Percentiles rank a stretch among this genome's conserved stretches.
Evolutionary conservation across 30 jellyfish, hydroid and myxozoan species (phyloP).

Genomic region (Haliclystus octoradiatus): DNA sequence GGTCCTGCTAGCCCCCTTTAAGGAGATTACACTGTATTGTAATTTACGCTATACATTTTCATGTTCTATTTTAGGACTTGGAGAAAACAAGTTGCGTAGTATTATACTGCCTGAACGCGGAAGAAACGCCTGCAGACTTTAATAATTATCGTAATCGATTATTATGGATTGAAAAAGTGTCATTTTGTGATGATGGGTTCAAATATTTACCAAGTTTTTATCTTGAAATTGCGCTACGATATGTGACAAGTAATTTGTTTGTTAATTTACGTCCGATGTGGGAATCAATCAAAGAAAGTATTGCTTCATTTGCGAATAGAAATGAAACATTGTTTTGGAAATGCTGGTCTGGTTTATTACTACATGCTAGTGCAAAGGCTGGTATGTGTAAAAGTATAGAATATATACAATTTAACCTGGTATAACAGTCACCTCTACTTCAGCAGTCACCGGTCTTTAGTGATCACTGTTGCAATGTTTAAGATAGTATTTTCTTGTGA

Average conservation of each 20-base stretch:
- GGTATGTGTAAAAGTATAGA: slow-evolving; percentile 21
- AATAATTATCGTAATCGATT: slow-evolving; percentile 48
- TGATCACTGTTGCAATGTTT: too few species aligned
- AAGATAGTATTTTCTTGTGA: too few species aligned
- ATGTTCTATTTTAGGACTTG: too few species aligned
- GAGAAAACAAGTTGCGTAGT: too few species aligned
- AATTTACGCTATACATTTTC: too few species aligned
- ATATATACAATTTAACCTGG: too few species aligned
- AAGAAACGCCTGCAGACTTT: slow-evolving; percentile 36
- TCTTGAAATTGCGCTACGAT: slow-evolving; percentile 26
- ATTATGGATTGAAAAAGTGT: slow-evolving; percentile 43
- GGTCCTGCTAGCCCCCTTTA: too few species aligned
- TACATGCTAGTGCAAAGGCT: slow-evolving; percentile 12
- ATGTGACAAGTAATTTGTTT: slow-evolving; percentile 50
- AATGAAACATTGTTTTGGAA: slow-evolving; percentile 54
- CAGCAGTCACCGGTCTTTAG: too few species aligned
- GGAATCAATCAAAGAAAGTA: slow-evolving; percentile 56
- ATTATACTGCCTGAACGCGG: slow-evolving; percentile 64
- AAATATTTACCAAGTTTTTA: not conserved
- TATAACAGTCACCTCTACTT: too few species aligned
- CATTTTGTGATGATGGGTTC: slow-evolving; percentile 4
- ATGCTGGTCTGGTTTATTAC: slow-evolving; percentile 29
- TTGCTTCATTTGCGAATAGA: slow-evolving; percentile 38
- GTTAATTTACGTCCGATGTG: slow-evolving; percentile 62
- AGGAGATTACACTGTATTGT: too few species aligned